Evolutionary conservation across 2,888 invertebrate genomes (phyloP).

Genomic region (Electrophaes corylata): DNA sequence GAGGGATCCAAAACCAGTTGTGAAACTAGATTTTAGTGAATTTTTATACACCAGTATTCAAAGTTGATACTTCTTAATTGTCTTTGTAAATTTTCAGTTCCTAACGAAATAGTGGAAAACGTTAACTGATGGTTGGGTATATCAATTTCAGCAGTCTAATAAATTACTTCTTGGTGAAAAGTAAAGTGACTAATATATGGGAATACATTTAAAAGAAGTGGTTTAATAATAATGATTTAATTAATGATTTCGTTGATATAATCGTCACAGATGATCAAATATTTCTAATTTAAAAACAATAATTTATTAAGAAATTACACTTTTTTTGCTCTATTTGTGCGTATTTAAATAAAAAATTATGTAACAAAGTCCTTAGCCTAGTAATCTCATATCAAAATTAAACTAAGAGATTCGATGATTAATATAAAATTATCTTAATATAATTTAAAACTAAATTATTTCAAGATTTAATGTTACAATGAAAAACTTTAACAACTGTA

Average conservation of each 20-base stretch:
- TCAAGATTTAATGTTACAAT: conserved; percentile 33
- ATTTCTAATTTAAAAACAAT: conserved; percentile 70
- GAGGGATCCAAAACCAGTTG: no score
- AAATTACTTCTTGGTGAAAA: no score
- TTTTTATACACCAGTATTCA: background rate
- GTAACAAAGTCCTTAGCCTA: conserved; percentile 71
- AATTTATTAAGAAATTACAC: conserved; percentile 78
- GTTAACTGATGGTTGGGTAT: no score
- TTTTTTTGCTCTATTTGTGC: conserved; percentile 67
- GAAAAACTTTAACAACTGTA: conserved; percentile 69
- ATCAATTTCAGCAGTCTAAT: no score
- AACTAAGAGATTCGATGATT: conserved; percentile 74
- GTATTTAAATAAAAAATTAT: conserved; percentile 67
- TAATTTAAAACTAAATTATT: conserved; percentile 39
- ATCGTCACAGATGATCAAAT: conserved; percentile 69
- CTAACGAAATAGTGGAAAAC: no score
- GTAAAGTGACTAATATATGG: background rate
- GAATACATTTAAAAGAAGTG: conserved; percentile 37
- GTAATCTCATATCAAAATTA: conserved; percentile 76
- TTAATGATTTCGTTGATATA: conserved; percentile 73
- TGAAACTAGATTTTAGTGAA: no score
- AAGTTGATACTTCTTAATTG: background rate
- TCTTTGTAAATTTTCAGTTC: no score
- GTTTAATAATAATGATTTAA: conserved; percentile 67
- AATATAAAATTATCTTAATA: conserved; percentile 45